Evolutionary conservation across 2,113 vertebrate species (phyloP).

Genomic region (Tupaia tana): DNA sequence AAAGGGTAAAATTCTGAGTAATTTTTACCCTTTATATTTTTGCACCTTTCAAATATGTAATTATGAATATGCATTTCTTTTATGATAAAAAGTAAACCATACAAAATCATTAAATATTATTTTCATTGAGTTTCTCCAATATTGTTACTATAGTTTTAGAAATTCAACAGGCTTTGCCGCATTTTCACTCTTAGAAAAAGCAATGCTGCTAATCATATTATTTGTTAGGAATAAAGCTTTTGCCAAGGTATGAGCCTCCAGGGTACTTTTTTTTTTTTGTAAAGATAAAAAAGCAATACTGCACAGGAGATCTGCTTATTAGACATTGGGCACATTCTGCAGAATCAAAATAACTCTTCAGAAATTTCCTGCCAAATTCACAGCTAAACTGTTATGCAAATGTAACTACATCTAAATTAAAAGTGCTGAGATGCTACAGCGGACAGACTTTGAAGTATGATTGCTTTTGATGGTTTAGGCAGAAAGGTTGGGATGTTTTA

Average conservation of each 20-base stretch:
- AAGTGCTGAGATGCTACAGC: constrained; percentile 65
- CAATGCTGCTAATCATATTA: constrained; percentile 36
- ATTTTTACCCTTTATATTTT: background rate
- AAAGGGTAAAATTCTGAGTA: constrained; percentile 37
- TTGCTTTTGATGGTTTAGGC: constrained; percentile 56
- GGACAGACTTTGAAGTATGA: constrained; percentile 64
- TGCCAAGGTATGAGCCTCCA: constrained; percentile 58
- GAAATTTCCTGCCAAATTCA: constrained; percentile 77
- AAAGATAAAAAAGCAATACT: constrained; percentile 58
- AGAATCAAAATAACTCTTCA: constrained; percentile 74
- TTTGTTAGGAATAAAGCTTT: constrained; percentile 58
- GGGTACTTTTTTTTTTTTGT: constrained; percentile 40
- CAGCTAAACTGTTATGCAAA: constrained; percentile 79
- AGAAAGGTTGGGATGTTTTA: constrained; percentile 50
- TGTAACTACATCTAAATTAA: constrained; percentile 80
- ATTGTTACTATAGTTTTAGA: constrained; percentile 62
- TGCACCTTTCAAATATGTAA: constrained; percentile 27
- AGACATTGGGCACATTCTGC: constrained; percentile 63
- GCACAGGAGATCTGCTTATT: constrained; percentile 74
- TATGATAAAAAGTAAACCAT: background rate
- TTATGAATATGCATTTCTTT: constrained; percentile 41
- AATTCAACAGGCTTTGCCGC: constrained; percentile 45
- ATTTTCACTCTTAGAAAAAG: constrained; percentile 50
- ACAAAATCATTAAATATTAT: background rate
- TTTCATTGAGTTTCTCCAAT: constrained; percentile 32